Conservation (phyloP, 2,888 invertebrate species). For the Andrena flavipes region DNA sequence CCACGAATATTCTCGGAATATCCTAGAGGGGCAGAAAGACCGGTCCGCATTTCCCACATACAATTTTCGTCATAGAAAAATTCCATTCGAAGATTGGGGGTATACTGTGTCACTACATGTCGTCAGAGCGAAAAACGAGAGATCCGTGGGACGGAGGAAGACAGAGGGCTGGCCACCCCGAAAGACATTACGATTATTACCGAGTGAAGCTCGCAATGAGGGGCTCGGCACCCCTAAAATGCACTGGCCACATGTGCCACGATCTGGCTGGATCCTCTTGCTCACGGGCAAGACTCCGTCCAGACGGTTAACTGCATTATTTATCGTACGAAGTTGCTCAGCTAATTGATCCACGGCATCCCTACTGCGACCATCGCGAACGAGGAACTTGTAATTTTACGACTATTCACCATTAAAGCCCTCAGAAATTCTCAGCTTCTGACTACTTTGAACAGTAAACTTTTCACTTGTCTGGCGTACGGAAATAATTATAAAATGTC, state of each 20-base stretch:
- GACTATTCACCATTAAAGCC: constrained; percentile 15
- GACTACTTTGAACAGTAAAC: background rate
- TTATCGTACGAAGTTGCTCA: constrained; percentile 77
- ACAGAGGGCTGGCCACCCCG: constrained; percentile 68
- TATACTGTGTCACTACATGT: constrained; percentile 55
- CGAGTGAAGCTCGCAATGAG: constrained; percentile 74
- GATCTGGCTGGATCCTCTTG: constrained; percentile 76
- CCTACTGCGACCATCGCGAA: constrained; percentile 31
- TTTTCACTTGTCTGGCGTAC: background rate
- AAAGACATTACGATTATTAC: constrained; percentile 85
- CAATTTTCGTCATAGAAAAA: constrained; percentile 61
- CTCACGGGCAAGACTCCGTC: constrained; percentile 79
- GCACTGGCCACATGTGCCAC: constrained; percentile 77
- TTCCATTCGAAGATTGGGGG: constrained; percentile 72
- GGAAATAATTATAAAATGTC: background rate
- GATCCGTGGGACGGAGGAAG: constrained; percentile 34
- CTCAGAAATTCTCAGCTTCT: background rate
- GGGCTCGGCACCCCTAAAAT: constrained; percentile 73
- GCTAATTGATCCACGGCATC: constrained; percentile 86
- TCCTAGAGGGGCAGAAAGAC: constrained; percentile 5
- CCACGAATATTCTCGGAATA: background rate
- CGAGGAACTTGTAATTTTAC: constrained; percentile 41
- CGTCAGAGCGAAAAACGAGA: constrained; percentile 64
- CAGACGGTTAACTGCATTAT: constrained; percentile 83
- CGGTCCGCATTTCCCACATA: constrained; percentile 59